A percentile compares a stretch with the other conserved stretches of the same genome.
Conservation (phyloP, 2,888 invertebrate species). For the Pachydiplax longipennis region DNA sequence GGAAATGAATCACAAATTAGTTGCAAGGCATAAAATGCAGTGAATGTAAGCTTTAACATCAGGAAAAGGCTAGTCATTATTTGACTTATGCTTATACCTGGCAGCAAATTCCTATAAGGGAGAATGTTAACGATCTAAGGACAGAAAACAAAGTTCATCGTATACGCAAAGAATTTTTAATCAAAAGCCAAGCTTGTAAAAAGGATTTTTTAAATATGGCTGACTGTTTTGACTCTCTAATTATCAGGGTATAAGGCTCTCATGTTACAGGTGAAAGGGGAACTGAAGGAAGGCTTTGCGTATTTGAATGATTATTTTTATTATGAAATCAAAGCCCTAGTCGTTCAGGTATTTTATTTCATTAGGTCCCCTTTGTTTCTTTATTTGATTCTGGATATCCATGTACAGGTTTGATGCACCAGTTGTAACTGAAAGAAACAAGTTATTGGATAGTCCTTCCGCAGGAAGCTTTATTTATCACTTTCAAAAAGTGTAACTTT, state of each 20-base stretch:
- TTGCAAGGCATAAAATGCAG: slow-evolving; percentile 28
- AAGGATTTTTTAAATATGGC: slow-evolving; percentile 13
- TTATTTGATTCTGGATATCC: not conserved
- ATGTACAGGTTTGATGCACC: not conserved
- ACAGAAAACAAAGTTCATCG: not conserved
- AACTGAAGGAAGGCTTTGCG: slow-evolving; percentile 8
- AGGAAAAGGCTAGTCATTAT: not conserved
- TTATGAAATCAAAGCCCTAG: slow-evolving; percentile 14
- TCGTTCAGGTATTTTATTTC: slow-evolving; percentile 26
- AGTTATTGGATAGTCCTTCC: slow-evolving; percentile 11
- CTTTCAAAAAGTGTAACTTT: slow-evolving; percentile 37
- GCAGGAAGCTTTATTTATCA: slow-evolving; percentile 28
- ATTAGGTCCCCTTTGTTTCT: not conserved
- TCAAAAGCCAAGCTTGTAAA: slow-evolving; percentile 36
- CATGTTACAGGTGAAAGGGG: not conserved
- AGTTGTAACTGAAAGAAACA: slow-evolving; percentile 29
- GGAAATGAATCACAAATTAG: not conserved
- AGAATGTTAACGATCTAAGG: not conserved
- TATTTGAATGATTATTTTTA: slow-evolving; percentile 2
- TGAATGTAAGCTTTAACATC: slow-evolving; percentile 37
- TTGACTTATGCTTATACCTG: not conserved
- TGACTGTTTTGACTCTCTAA: slow-evolving; percentile 18
- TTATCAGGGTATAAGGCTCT: slow-evolving; percentile 35
- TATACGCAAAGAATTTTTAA: slow-evolving; percentile 36
- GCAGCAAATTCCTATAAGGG: slow-evolving; percentile 8